A percentile compares a stretch with the other conserved stretches of the same genome.
Conservation (phyloP, 2,113 vertebrate genomes). For the Desmodus rotundus region DNA sequence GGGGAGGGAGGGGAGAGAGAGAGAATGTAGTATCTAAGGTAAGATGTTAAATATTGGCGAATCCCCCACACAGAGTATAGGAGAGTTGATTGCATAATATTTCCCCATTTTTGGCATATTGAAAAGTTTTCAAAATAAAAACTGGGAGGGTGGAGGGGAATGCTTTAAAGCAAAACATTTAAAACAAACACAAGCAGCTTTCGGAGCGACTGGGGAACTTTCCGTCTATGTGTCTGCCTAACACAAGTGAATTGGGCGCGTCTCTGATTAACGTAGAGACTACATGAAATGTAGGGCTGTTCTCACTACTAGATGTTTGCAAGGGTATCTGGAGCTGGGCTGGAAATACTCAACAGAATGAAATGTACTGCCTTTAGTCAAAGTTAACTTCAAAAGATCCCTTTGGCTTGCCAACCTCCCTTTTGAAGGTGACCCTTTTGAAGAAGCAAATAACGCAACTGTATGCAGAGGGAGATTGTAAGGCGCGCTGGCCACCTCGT, state of each 20-base stretch:
- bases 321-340: neutral
- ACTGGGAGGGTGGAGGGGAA: neutral
- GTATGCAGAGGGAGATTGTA: neutral
- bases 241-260: neutral
- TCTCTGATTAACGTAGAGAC: neutral
- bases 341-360: neutral
- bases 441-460: neutral
- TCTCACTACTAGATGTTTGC: neutral
- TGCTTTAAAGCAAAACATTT: slow-evolving; percentile 28
- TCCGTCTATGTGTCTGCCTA: no score
- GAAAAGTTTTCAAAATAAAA: neutral
- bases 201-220: neutral
- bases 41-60: neutral
- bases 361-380: neutral
- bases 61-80: neutral
- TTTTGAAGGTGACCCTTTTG: neutral
- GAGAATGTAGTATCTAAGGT: neutral
- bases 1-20: no score
- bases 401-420: neutral
- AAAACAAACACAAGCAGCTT: neutral
- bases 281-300: neutral
- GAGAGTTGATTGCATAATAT: neutral
- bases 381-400: neutral
- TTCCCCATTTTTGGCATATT: neutral
- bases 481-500: neutral